Evolutionary conservation across 2,888 invertebrate genomes (phyloP), one percentile per base, ranked within the genome.

Genomic region (Drosophila barbarae): DNA sequence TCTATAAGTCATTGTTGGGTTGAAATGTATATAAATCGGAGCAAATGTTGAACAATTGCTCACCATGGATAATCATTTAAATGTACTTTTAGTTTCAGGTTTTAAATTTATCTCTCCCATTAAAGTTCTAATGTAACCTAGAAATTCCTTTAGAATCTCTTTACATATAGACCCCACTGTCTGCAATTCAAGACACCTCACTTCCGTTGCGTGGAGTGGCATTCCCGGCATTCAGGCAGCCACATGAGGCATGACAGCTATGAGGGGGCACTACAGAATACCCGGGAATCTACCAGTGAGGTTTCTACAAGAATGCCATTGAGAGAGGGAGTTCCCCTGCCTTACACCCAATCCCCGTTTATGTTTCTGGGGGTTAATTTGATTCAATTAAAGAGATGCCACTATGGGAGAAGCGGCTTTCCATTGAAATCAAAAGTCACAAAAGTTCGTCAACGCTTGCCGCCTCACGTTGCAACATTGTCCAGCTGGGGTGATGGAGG

Each of bases 371-470:
- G 72, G 84, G 78, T 81, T 84, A 84, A 82, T 84, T 81, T 71
- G 72, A 84, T 82, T 82, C 81, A 82, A 82, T 82, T 82, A 84
- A 82, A 64, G 57, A 51, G 44, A 26, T 34, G 53, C 34, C 21
- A 21, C 21, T 30, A 38, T 50, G 41, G 30, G 18, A 23, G 60
- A 54, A 47, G 51, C 58, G 63, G 69, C 69, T 69, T 66, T 58
- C 46, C 57, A 61, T 60, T 63, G 52, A 64, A 68, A 66, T 39
- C 54, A 67, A 70, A 72, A 71, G 69, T 64, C 73, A 58, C 41
- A 73, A 84, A 84, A 82, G 81, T 81, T 82, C 72, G 70, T 70
- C 72, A 67, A 55, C 58, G 73, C 68, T 78, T 84, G 84, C 78
- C 70, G 72, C 75, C 74, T 81, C 81, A 82, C 81, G 81, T 82